phyloP scores from a whole-genome alignment of 2,888 invertebrate species.

The Drosophila greeni region DNA sequence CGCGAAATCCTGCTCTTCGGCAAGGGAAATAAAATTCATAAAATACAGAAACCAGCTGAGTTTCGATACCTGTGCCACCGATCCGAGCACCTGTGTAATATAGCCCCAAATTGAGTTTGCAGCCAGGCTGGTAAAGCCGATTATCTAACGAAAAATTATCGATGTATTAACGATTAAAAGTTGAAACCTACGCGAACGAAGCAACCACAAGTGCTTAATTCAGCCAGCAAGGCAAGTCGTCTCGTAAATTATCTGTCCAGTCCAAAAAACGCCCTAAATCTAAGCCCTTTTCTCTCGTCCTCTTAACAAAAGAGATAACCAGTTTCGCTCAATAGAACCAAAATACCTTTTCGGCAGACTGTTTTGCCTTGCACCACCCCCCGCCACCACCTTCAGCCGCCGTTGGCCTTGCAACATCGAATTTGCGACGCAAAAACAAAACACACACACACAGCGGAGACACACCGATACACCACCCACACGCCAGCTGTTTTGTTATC shows the following conservation, averaged over 20 bases:
- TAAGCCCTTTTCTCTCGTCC: background rate
- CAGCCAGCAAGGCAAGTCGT: slow-evolving; percentile 35
- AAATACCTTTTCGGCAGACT: slow-evolving; percentile 6
- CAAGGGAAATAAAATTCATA: background rate
- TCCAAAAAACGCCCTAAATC: slow-evolving; percentile 22
- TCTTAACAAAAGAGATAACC: background rate
- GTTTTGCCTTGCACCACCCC: slow-evolving; percentile 14
- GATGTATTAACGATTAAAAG: slow-evolving; percentile 21
- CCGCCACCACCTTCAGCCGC: background rate
- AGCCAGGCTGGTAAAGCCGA: slow-evolving; percentile 2
- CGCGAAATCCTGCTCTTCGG: slow-evolving; percentile 13
- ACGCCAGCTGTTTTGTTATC: slow-evolving; percentile 26
- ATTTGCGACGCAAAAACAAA: slow-evolving; percentile 34
- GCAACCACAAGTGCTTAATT: slow-evolving; percentile 10
- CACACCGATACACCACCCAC: slow-evolving; percentile 4
- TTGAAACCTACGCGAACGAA: slow-evolving; percentile 3
- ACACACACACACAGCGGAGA: slow-evolving; percentile 1
- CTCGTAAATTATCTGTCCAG: slow-evolving; percentile 25
- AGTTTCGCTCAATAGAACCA: background rate
- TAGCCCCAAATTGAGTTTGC: background rate
- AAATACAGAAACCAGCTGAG: background rate
- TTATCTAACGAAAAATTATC: slow-evolving; percentile 35
- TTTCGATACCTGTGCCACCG: background rate
- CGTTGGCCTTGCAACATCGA: slow-evolving; percentile 11
- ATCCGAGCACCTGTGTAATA: background rate